phyloP scores from a whole-genome alignment of 2,888 invertebrate species.

The Hesperia comma region DNA sequence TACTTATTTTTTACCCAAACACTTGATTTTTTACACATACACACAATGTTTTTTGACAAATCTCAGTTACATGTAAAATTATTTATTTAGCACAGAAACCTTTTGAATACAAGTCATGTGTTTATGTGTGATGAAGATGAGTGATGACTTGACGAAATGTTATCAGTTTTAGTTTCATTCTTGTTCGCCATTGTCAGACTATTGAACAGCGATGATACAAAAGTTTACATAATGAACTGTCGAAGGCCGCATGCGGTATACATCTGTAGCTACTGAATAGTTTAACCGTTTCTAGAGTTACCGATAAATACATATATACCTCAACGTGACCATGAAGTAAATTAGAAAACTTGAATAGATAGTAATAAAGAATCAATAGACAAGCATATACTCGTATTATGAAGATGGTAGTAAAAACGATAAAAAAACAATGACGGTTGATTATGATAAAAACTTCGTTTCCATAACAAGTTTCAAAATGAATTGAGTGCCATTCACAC shows the following conservation, averaged over 20 bases:
- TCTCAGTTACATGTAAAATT: too few relatives aligned
- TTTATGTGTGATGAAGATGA: too few relatives aligned
- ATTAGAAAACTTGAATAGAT: background rate
- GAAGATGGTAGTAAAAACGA: background rate
- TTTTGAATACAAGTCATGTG: too few relatives aligned
- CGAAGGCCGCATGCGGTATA: background rate
- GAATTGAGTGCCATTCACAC: background rate
- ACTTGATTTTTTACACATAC: too few relatives aligned
- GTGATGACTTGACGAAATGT: too few relatives aligned
- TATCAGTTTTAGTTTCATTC: background rate
- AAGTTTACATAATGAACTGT: background rate
- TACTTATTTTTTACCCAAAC: too few relatives aligned
- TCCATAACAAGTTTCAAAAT: background rate
- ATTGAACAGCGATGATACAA: slow-evolving; percentile 2
- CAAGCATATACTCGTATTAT: background rate
- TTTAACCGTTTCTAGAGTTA: background rate
- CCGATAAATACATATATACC: background rate
- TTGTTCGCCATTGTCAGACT: background rate
- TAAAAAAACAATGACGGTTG: background rate
- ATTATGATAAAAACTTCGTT: background rate
- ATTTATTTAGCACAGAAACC: too few relatives aligned
- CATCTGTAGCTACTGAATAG: background rate
- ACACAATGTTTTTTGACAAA: too few relatives aligned
- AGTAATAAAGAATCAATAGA: background rate
- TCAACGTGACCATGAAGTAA: slow-evolving; percentile 3